phyloP scores from a whole-genome alignment of 1,140 invertebrate genomes.

The Magallana gigas region DNA sequence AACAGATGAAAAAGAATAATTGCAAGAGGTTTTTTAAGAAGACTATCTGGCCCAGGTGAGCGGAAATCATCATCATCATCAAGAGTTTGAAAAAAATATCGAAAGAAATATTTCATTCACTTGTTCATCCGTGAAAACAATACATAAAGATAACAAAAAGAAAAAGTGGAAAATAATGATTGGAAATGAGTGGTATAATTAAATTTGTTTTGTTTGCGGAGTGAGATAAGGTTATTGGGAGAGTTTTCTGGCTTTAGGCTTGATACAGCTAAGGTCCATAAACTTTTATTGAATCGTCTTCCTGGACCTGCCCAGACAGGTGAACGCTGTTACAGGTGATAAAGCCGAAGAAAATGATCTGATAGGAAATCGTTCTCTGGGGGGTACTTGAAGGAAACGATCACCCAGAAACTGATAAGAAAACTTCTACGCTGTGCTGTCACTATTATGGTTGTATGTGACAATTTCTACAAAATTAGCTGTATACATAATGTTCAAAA shows the following conservation, averaged over 20 bases:
- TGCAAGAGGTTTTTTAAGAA: too few relatives aligned
- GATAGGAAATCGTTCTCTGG: background rate
- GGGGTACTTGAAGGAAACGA: background rate
- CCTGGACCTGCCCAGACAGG: background rate
- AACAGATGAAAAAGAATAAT: too few relatives aligned
- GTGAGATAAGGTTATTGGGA: background rate
- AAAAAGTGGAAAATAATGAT: background rate
- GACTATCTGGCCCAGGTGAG: too few relatives aligned
- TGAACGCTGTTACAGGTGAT: background rate
- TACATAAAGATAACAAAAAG: background rate
- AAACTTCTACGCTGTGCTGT: background rate
- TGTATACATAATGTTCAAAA: too few relatives aligned
- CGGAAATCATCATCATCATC: too few relatives aligned
- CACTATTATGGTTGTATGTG: too few relatives aligned
- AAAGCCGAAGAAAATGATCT: background rate
- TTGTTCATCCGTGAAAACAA: too few relatives aligned
- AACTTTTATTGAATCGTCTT: constrained; percentile 17
- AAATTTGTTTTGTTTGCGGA: constrained; percentile 15
- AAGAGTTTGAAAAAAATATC: too few relatives aligned
- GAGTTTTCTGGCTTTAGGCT: background rate
- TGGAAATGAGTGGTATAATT: constrained; percentile 23
- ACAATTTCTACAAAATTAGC: too few relatives aligned
- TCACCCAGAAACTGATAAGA: background rate
- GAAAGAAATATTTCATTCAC: too few relatives aligned
- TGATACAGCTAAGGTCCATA: background rate